Evolutionary conservation across 2,888 invertebrate genomes (phyloP).

Genomic region (Diarsia brunnea): DNA sequence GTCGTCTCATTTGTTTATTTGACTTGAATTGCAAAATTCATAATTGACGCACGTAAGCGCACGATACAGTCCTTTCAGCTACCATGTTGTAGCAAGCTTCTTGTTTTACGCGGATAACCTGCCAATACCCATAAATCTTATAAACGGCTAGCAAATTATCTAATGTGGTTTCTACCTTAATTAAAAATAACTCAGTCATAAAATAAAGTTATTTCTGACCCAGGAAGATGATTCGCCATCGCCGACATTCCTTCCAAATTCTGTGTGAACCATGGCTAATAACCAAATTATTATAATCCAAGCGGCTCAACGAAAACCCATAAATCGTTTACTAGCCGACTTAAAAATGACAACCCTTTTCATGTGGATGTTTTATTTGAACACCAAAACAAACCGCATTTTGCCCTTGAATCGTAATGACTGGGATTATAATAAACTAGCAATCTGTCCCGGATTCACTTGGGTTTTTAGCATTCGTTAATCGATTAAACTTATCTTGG

Average conservation of each 20-base stretch:
- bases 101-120: constrained; percentile 41
- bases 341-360: constrained; percentile 80
- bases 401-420: constrained; percentile 75
- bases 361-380: constrained; percentile 72
- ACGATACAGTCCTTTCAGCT: neutral
- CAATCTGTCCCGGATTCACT: neutral
- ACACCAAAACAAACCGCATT: constrained; percentile 81
- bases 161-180: constrained; percentile 7
- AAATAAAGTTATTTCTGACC: constrained; percentile 21
- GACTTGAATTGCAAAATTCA: neutral
- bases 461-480: neutral
- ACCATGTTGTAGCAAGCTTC: constrained; percentile 16
- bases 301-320: constrained; percentile 38
- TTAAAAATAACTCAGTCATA: constrained; percentile 21
- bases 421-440: constrained; percentile 65
- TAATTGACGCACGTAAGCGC: neutral
- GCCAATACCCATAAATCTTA: constrained; percentile 33
- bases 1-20: neutral
- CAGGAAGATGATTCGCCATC: constrained; percentile 39
- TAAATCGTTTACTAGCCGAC: constrained; percentile 70
- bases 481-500: too few relatives aligned
- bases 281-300: constrained; percentile 57
- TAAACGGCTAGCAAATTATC: constrained; percentile 1
- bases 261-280: constrained; percentile 55
- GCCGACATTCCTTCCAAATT: constrained; percentile 62